These are phyloP conservation scores for Myanophis thanlyinensis DNA, from an alignment of 2,113 vertebrate species.

Conservation along the genomic window DNA sequence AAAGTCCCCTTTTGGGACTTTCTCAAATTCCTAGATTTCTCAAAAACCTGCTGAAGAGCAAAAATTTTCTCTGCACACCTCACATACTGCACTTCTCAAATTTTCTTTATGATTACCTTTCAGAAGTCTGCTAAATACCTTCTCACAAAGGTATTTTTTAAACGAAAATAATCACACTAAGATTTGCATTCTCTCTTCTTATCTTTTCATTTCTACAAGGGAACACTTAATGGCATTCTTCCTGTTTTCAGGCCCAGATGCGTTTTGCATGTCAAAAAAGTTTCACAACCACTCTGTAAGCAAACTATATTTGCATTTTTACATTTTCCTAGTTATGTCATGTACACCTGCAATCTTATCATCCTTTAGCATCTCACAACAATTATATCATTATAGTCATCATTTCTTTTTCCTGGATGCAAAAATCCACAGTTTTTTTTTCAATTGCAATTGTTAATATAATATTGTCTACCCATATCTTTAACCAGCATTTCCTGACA, in stretches of 20 bases:
- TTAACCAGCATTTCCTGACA: neutral
- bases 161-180: neutral
- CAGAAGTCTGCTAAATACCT: neutral
- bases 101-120: neutral
- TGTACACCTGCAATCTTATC: neutral
- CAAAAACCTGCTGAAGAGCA: neutral
- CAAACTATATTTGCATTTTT: neutral
- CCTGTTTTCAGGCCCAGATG: neutral
- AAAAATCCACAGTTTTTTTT: neutral
- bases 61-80: neutral
- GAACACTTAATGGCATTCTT: neutral
- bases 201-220: neutral
- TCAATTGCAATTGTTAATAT: neutral
- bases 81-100: neutral
- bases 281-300: neutral
- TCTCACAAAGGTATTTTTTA: neutral
- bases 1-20: neutral
- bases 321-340: neutral
- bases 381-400: neutral
- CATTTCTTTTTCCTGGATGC: neutral
- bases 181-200: neutral
- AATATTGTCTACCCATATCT: neutral
- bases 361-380: neutral
- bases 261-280: neutral
- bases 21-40: neutral